Evolutionary conservation across 2,888 invertebrate species (phyloP).

Genomic region (Andrena haemorrhoa): DNA sequence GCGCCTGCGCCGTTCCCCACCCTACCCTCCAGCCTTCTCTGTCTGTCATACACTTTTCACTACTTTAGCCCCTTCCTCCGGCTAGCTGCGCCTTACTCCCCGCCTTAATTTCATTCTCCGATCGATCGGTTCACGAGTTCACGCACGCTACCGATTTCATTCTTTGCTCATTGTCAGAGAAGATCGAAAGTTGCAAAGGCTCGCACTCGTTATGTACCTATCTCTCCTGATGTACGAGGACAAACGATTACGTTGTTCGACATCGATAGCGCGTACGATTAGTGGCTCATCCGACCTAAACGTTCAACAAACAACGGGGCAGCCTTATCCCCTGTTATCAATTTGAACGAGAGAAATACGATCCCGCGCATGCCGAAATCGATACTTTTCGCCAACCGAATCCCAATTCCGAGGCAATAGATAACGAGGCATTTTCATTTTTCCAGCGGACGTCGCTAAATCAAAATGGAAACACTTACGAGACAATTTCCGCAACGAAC

Average conservation of each 20-base stretch:
- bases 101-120: no score
- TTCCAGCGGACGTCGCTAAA: slow-evolving; percentile 78
- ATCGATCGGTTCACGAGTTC: no score
- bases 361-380: background rate
- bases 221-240: no score
- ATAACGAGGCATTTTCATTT: slow-evolving; percentile 38
- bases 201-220: no score
- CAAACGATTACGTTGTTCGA: no score
- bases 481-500: slow-evolving; percentile 78
- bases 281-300: no score
- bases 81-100: slow-evolving; percentile 1
- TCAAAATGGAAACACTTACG: slow-evolving; percentile 79
- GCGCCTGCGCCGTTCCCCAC: slow-evolving; percentile 24
- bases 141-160: no score
- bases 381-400: background rate
- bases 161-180: no score
- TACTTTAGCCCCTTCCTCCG: slow-evolving; percentile 14
- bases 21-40: background rate
- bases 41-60: background rate
- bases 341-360: background rate
- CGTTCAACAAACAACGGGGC: no score
- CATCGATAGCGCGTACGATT: background rate
- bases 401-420: background rate
- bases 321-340: no score
- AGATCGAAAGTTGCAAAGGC: no score